Evolutionary conservation across 2,888 invertebrate species (phyloP), one percentile per base, ranked within the genome.

Genomic region (Acleris laterana): DNA sequence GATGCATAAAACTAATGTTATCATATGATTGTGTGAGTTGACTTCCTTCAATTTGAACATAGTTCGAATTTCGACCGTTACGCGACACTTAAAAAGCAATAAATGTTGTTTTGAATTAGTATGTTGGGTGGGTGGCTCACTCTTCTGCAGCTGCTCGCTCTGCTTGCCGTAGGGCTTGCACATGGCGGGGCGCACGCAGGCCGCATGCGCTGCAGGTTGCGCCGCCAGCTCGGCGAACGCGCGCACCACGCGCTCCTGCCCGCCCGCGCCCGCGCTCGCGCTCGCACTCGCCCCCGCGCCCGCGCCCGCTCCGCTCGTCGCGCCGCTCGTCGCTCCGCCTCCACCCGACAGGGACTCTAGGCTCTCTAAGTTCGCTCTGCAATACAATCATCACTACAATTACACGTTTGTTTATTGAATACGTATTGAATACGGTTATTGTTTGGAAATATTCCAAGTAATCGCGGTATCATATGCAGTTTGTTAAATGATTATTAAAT

Each of bases 131-230:
- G 11, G 1, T 3, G 53, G 78, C 84, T 79, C 20, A 97, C 97
- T 97, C 93, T 97, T 97, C 88, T 97, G 97, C 76, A 97, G 93
- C 80, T 97, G 96, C 90, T 97, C 97, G 71, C 97, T 97, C 88
- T 97, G 97, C 85, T 97, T 97, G 72, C 97, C 97, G 85, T 97
- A 97, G 22, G 97, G 97, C 88, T 97, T 97, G 85, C 97, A 97
- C 97, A 97, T 97, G 68, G 97, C 96, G 69, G 97, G 97, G 65
- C 97, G 94, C 75, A 97, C 97, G 81, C 97, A 97, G 57, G 96
- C 84, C 97, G 96, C 96, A 97, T 97, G 79, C 97, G 95, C 74
- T 96, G 95, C 95, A 97, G 95, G 87, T 97, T 97, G 79, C 97
- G 96, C 95, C 95, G 97, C 97, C 55, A 97, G 95, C 88, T 97